Evolutionary conservation across 2,797 vertebrate species (phyloP).

Genomic region (Denticeps clupeoides): DNA sequence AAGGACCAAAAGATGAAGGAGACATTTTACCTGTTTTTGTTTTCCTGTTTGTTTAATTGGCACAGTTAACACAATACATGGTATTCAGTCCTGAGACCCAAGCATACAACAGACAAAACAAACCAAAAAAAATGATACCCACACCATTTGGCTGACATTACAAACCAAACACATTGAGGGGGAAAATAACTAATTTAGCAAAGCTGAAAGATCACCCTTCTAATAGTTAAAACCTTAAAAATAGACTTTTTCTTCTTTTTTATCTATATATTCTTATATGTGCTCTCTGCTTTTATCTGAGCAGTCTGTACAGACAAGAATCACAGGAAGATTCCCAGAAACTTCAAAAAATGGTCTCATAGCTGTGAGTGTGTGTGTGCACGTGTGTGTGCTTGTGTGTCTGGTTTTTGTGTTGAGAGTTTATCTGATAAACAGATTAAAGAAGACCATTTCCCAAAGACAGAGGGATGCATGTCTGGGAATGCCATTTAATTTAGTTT

Average conservation of each 20-base stretch:
- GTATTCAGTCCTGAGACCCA: conserved; percentile 68
- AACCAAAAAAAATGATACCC: conserved; percentile 61
- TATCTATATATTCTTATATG: conserved; percentile 63
- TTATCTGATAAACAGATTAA: too few species aligned
- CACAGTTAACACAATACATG: conserved; percentile 73
- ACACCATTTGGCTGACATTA: conserved; percentile 56
- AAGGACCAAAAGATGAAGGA: conserved; percentile 4
- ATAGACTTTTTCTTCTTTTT: conserved; percentile 53
- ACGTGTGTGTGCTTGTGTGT: too few species aligned
- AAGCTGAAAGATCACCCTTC: conserved; percentile 55
- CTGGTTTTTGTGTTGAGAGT: too few species aligned
- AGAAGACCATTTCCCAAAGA: too few species aligned
- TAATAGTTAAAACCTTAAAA: conserved; percentile 56
- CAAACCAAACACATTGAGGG: conserved; percentile 32
- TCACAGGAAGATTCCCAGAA: conserved; percentile 24
- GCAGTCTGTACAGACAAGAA: conserved; percentile 49
- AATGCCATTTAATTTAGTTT: background rate
- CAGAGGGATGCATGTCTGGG: too few species aligned
- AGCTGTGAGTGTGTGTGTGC: conserved; percentile 1
- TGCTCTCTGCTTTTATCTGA: conserved; percentile 51
- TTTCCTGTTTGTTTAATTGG: conserved; percentile 70
- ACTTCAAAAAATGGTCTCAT: conserved; percentile 11
- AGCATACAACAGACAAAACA: conserved; percentile 60
- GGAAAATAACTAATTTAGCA: conserved; percentile 52
- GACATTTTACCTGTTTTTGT: conserved; percentile 16